Conservation (phyloP, 2,888 invertebrate genomes). For the Timandra comae region DNA sequence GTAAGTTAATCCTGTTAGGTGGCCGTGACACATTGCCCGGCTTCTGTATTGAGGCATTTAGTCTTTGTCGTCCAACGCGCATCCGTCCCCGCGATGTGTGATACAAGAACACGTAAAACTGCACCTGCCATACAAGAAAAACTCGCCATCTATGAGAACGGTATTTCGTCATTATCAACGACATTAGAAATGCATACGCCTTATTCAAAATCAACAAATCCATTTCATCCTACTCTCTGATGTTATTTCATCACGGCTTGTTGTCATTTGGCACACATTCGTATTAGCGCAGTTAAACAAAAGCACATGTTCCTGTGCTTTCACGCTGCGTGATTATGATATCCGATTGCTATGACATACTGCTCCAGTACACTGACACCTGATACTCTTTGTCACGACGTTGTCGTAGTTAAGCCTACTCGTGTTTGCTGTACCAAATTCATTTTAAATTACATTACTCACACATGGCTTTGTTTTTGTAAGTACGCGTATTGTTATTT, state of each 20-base stretch:
- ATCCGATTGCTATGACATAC: slow-evolving; percentile 55
- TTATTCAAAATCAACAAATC: no score
- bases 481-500: no score
- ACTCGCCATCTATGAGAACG: slow-evolving; percentile 73
- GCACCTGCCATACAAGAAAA: slow-evolving; percentile 70
- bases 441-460: no score
- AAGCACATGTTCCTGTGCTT: slow-evolving; percentile 59
- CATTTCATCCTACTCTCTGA: no score
- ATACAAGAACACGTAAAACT: slow-evolving; percentile 58
- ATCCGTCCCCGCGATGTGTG: slow-evolving; percentile 65
- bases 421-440: no score
- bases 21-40: slow-evolving; percentile 73
- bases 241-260: slow-evolving; percentile 54
- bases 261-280: slow-evolving; percentile 67
- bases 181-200: no score
- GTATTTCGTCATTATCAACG: slow-evolving; percentile 52
- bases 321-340: slow-evolving; percentile 60
- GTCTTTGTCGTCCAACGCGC: slow-evolving; percentile 44
- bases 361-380: slow-evolving; percentile 33
- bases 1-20: slow-evolving; percentile 73
- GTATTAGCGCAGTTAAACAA: slow-evolving; percentile 55
- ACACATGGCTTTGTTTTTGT: no score
- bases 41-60: slow-evolving; percentile 61
- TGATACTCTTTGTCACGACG: slow-evolving; percentile 21
- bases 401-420: no score